These are phyloP conservation scores for Noctua pronuba DNA, from an alignment of 2,888 invertebrate species.

Conservation along the genomic window DNA sequence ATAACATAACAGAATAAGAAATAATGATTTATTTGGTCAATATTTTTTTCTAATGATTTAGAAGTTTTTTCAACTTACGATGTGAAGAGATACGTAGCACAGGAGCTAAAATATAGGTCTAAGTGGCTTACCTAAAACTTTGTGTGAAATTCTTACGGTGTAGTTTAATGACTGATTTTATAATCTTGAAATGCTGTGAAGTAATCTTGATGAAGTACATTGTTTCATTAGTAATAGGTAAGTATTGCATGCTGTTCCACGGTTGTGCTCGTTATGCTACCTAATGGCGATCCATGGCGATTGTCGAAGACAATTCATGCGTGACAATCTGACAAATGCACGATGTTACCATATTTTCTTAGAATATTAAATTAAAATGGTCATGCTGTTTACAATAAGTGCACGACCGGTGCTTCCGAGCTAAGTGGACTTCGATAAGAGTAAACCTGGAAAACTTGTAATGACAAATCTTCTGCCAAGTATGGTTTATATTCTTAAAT, in stretches of 20 bases:
- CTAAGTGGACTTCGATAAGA: constrained; percentile 4
- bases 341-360: constrained; percentile 34
- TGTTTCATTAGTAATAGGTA: constrained; percentile 18
- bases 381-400: constrained; percentile 23
- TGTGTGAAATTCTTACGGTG: no score
- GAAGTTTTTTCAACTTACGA: not conserved
- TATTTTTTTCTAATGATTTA: not conserved
- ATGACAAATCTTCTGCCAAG: not conserved
- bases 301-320: constrained; percentile 53
- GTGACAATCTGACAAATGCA: constrained; percentile 42
- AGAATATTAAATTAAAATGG: constrained; percentile 31
- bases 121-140: not conserved
- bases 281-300: constrained; percentile 20
- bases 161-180: not conserved
- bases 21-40: not conserved
- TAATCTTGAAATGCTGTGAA: not conserved
- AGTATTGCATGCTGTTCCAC: constrained; percentile 30
- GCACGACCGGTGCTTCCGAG: not conserved
- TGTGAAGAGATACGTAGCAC: not conserved
- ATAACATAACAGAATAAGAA: not conserved
- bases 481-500: not conserved
- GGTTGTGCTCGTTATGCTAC: constrained; percentile 21
- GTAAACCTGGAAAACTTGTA: not conserved
- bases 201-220: constrained; percentile 2
- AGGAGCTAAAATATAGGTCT: not conserved